Base-by-base conservation (phyloP, 2,113 vertebrate species). In the Amphiprion ocellaris region DNA sequence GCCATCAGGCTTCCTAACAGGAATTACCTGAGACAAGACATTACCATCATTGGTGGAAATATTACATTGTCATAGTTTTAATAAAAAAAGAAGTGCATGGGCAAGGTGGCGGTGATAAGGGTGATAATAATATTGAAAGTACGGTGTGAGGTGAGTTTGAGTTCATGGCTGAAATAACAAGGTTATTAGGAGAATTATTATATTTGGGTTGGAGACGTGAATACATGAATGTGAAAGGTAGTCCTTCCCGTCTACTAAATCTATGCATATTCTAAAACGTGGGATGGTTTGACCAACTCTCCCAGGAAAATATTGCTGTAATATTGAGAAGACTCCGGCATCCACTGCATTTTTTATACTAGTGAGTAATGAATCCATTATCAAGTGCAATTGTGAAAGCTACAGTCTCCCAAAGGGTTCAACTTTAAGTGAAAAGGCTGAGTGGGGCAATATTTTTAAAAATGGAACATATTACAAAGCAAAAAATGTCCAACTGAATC, bases 151-250 rank as follows among this genome's bases (percentile, higher is more conserved):
- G 89, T 88, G 87, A 90, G 72, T 60, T 49, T 26, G 81, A 84
- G 91, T 86, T 91, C 89, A 88, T 47, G 62, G 83, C 78, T 89
- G 79, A 85, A 90, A 88, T 88, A 85, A 89, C 87, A 82, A 85
- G 66, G 84, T 74, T 81, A 64, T 90, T 85, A 82, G 83, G 41
- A 74, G 68, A 88, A 84, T 87, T 90, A 65, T 83, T 84, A 82
- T 80, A 85, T 90, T 87, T 70, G 47, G 66, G 39, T 47, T 3
- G n/a, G 11, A 23, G 50, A 33, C 64, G 69, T 83, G 83, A 84
- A 89, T 88, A 46, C 71, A 67, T 76, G 66, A 83, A 91, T 84
- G 79, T 71, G 78, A 80, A 80, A 69, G 55, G 67, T 76, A 67
- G 52, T 28, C 24, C 50, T 81, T 69, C 41, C 41, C 69, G 59